Percentiles rank a stretch among this genome's conserved stretches.
phyloP scores from a whole-genome alignment of 1,140 invertebrate genomes.

The Pseudobourletiella spinata region DNA sequence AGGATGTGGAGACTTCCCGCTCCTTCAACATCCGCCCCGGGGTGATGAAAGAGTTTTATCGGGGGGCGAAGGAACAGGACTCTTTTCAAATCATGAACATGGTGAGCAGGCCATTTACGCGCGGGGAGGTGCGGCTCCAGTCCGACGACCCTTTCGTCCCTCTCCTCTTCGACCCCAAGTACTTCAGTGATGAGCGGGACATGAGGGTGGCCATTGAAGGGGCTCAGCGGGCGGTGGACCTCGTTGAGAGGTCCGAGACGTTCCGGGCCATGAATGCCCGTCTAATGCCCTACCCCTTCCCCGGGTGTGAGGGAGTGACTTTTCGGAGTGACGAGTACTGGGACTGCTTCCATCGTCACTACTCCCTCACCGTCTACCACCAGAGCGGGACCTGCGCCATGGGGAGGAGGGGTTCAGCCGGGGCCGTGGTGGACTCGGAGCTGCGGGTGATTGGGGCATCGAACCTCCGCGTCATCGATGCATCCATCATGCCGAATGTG shows the following conservation, averaged over 20 bases:
- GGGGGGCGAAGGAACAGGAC: conserved; percentile 16
- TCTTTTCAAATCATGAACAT: conserved; percentile 54
- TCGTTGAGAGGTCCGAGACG: conserved; percentile 8
- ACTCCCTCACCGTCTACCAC: conserved; percentile 14
- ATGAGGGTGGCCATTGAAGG: conserved; percentile 7
- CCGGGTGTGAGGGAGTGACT: conserved; percentile 36
- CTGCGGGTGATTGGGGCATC: conserved; percentile 22
- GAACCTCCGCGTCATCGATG: conserved; percentile 36
- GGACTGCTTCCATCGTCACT: conserved; percentile 40
- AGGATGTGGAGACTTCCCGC: not conserved
- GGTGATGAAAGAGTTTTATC: conserved; percentile 11
- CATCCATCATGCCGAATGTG: conserved; percentile 36
- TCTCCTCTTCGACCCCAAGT: conserved; percentile 12
- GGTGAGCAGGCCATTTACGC: conserved; percentile 65
- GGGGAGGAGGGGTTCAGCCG: not conserved
- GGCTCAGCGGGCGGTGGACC: not conserved
- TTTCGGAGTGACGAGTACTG: conserved; percentile 47
- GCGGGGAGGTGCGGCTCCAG: conserved; percentile 3
- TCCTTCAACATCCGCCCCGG: conserved; percentile 14
- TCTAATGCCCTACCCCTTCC: conserved; percentile 2
- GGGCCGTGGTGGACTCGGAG: conserved; percentile 5
- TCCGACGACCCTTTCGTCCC: conserved; percentile 3
- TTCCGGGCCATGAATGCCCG: not conserved
- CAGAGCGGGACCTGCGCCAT: conserved; percentile 11
- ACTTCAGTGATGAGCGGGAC: conserved; percentile 13